Conservation (phyloP, 2,113 vertebrate genomes). For the Suricata suricatta region DNA sequence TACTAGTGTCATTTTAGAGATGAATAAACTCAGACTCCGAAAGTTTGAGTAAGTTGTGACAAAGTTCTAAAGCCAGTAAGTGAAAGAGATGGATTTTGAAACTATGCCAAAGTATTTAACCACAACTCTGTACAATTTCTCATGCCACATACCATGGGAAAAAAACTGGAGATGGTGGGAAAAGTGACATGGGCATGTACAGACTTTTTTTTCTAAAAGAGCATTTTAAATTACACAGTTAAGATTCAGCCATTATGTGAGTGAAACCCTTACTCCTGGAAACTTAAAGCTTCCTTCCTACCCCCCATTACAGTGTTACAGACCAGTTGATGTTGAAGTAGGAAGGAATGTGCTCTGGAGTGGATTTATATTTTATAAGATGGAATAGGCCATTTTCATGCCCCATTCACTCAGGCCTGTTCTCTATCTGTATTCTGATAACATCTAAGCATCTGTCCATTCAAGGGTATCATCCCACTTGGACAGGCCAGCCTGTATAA, state of each 20-base stretch:
- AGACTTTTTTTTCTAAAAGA: not conserved
- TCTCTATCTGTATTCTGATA: not conserved
- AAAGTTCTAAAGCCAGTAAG: not conserved
- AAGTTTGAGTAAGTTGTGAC: not conserved
- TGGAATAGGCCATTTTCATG: constrained; percentile 46
- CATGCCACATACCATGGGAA: not conserved
- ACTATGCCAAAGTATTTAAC: not conserved
- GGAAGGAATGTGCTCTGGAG: not conserved
- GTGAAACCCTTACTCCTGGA: not conserved
- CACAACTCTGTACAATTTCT: not conserved
- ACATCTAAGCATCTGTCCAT: not conserved
- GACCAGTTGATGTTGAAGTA: not conserved
- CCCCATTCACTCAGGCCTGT: not conserved
- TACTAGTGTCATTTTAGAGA: not conserved
- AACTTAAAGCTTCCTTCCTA: not conserved
- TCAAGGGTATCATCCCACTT: constrained; percentile 31
- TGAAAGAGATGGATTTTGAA: not conserved
- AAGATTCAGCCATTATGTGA: not conserved
- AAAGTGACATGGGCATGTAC: not conserved
- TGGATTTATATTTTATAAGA: constrained; percentile 52
- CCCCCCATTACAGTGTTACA: not conserved
- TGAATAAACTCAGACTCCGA: not conserved
- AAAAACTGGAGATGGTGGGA: not conserved
- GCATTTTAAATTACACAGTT: not conserved
- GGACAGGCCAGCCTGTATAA: not conserved